Conservation (phyloP, 2,797 vertebrate species). For the Calcarius lapponicus region DNA sequence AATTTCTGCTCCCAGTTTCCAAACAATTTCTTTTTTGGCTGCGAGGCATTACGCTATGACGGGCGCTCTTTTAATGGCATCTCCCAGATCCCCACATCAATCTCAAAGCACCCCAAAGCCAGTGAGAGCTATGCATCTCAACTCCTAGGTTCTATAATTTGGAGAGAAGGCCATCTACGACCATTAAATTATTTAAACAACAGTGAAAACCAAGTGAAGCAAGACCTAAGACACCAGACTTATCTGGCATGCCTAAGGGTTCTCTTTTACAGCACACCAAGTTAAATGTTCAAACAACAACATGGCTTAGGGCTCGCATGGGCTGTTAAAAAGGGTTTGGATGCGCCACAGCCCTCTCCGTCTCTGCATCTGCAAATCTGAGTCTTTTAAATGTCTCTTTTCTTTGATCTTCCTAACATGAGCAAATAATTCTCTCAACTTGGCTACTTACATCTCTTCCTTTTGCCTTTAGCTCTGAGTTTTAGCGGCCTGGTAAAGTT, state of each 20-base stretch:
- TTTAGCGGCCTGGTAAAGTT: not conserved
- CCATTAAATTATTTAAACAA: not conserved
- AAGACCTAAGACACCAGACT: not conserved
- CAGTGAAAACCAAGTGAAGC: not conserved
- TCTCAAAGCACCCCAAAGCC: not conserved
- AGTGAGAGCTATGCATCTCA: not conserved
- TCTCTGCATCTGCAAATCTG: not conserved
- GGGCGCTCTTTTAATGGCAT: not conserved
- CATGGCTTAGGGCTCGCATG: not conserved
- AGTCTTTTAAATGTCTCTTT: not conserved
- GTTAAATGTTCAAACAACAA: not conserved
- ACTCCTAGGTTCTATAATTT: accelerated
- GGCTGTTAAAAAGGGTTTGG: not conserved
- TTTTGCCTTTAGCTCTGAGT: not conserved
- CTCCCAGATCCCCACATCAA: not conserved
- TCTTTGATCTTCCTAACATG: not conserved
- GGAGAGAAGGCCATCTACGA: not conserved
- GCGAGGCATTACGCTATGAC: accelerated
- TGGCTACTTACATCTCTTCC: not conserved
- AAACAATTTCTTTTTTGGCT: not conserved
- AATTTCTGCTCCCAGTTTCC: not conserved
- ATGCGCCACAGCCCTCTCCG: not conserved
- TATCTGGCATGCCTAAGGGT: not conserved
- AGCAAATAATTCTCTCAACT: not conserved
- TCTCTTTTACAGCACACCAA: not conserved